These are phyloP conservation scores for Actenoides hombroni DNA, from an alignment of 2,113 vertebrate species.

Conservation along the genomic window DNA sequence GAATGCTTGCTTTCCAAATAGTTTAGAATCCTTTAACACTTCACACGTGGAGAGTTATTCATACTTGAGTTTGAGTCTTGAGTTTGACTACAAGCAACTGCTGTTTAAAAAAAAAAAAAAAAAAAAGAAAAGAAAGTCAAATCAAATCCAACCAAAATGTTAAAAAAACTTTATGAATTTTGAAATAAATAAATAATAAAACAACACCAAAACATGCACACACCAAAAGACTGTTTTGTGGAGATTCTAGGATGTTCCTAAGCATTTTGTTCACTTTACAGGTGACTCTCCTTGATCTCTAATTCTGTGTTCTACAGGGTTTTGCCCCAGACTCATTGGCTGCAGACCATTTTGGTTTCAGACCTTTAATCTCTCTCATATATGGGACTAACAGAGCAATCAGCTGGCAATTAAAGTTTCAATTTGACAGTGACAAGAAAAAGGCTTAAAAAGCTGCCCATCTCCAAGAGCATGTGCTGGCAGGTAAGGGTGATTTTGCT, in stretches of 20 bases:
- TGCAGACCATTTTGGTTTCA: neutral
- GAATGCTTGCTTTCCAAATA: conserved; percentile 21
- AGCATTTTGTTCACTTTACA: neutral
- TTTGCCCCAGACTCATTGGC: neutral
- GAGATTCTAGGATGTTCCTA: neutral
- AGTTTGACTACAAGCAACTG: conserved; percentile 56
- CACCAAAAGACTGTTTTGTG: conserved; percentile 36
- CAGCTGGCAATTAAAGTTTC: neutral
- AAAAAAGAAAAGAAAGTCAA: conserved; percentile 25
- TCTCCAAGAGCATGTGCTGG: neutral
- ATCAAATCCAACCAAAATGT: conserved; percentile 41
- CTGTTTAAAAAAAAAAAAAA: neutral
- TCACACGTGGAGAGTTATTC: conserved; percentile 28
- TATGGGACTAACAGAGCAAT: neutral
- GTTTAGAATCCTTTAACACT: neutral
- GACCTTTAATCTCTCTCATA: neutral
- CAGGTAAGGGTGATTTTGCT: neutral
- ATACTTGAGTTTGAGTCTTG: conserved; percentile 52
- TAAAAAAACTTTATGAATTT: conserved; percentile 22
- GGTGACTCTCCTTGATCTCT: neutral
- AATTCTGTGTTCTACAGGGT: neutral
- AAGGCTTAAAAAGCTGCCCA: neutral
- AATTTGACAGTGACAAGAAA: neutral
- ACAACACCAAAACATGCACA: conserved; percentile 50
- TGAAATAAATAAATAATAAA: neutral